Percentiles rank a stretch among this genome's conserved stretches.
phyloP scores from a whole-genome alignment of 1,140 invertebrate species.

The Papilio aristodemus region DNA sequence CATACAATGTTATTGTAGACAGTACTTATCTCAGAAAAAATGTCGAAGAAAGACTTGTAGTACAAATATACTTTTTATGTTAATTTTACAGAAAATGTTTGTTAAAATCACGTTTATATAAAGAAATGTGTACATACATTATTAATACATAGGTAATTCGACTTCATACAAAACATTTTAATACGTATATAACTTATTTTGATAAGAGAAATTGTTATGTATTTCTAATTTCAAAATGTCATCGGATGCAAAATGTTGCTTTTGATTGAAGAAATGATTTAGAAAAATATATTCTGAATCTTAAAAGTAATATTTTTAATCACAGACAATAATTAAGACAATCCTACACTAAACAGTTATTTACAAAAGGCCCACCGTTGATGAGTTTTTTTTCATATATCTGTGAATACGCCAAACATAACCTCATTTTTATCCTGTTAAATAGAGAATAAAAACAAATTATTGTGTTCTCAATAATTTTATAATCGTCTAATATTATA shows the following conservation, averaged over 20 bases:
- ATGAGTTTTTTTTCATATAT: background rate
- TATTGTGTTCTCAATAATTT: too few relatives aligned
- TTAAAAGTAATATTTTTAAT: background rate
- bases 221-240: conserved; percentile 6
- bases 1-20: background rate
- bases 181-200: background rate
- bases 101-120: background rate
- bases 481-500: too few relatives aligned
- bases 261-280: too few relatives aligned
- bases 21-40: background rate
- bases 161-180: background rate
- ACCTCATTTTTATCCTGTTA: too few relatives aligned
- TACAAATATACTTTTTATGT: conserved; percentile 1
- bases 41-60: background rate
- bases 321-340: background rate
- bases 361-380: background rate
- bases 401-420: too few relatives aligned
- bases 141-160: too few relatives aligned
- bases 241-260: background rate
- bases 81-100: background rate
- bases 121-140: too few relatives aligned
- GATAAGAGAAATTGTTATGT: background rate
- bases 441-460: too few relatives aligned
- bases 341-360: conserved; percentile 2
- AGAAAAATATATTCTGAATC: background rate